phyloP scores from a whole-genome alignment of 2,113 vertebrate species.

The Apodemus speciosus region DNA sequence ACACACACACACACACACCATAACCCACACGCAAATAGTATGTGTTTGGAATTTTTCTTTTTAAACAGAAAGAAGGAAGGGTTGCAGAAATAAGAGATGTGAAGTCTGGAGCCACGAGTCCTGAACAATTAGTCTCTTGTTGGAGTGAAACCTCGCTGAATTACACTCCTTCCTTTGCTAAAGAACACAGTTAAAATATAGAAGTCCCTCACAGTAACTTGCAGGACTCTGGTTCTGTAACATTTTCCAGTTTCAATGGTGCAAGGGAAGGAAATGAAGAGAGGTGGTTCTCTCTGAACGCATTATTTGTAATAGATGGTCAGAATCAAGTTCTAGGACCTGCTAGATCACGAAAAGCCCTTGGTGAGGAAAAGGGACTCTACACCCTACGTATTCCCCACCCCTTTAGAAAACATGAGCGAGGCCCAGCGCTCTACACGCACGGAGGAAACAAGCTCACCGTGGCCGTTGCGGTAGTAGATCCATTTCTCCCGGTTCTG shows the following conservation, averaged over 20 bases:
- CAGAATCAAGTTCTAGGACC: slow-evolving; percentile 34
- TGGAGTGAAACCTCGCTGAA: neutral
- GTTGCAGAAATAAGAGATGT: neutral
- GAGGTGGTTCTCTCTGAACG: neutral
- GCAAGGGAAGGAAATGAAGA: neutral
- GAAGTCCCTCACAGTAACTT: neutral
- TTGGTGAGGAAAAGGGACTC: too few species aligned
- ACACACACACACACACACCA: neutral
- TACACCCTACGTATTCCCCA: neutral
- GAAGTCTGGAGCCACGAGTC: neutral
- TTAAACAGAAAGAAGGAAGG: neutral
- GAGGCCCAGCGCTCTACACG: neutral
- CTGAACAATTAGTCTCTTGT: neutral
- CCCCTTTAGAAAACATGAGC: neutral
- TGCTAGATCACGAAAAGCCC: neutral
- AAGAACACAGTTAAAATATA: neutral
- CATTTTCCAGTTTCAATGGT: neutral
- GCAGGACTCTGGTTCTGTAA: neutral
- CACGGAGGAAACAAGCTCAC: slow-evolving; percentile 84
- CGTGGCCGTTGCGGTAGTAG: slow-evolving; percentile 95
- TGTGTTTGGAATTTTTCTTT: neutral
- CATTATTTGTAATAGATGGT: neutral
- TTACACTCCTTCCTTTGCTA: neutral
- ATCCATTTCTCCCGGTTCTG: slow-evolving; percentile 96
- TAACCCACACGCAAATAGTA: neutral